Base-by-base conservation (phyloP, 1,140 invertebrate genomes). In the Pollicipes pollicipes region DNA sequence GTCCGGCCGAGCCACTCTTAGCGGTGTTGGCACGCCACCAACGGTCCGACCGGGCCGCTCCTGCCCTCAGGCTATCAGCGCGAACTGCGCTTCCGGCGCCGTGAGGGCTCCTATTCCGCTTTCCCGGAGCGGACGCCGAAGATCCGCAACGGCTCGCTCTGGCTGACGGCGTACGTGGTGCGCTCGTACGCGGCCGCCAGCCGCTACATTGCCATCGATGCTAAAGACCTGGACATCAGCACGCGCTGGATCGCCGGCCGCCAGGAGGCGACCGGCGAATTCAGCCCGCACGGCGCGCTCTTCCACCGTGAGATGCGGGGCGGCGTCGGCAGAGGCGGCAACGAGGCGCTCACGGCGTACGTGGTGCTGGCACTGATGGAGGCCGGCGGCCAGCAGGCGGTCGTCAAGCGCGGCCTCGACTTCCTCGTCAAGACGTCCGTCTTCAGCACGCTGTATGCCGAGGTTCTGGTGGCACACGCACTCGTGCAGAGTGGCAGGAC, bases 81-180 rank as follows among this genome's bases (percentile, higher is more conserved):
- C 66, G 86, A 92, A 74, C 76, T 91, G 67, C 88, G 85, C 28
- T 93, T 88, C 76, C 80, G 83, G 32, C 88, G 88, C 74, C 75
- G 79, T 0, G 88, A 91, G 76, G 88, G 89, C 0, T 91, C 90
- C 0, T 93, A 90, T 79, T 90, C 88, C 32, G 88, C 90, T 0
- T 93, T 91, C 77, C 90, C 88, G 0, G 26, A 68, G 4, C 31
- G 70, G 29, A 17, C 45, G 17, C 69, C 69, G 29, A 79, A 83
- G 63, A 76, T 79, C 0, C 87, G 88, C 68, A 35, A 30, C 21
- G 88, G 90, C 0, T 91, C 89, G 26, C 88, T 88, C 64, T 93
- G 90, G 86, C 80, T 93, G n/a, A 92, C 90, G 0, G 88, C 90
- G 0, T 92, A 91, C 78, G 87, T 90, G 21, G 80, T 91, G 0